phyloP scores from a whole-genome alignment of 2,113 vertebrate genomes.

The Mustela lutreola region DNA sequence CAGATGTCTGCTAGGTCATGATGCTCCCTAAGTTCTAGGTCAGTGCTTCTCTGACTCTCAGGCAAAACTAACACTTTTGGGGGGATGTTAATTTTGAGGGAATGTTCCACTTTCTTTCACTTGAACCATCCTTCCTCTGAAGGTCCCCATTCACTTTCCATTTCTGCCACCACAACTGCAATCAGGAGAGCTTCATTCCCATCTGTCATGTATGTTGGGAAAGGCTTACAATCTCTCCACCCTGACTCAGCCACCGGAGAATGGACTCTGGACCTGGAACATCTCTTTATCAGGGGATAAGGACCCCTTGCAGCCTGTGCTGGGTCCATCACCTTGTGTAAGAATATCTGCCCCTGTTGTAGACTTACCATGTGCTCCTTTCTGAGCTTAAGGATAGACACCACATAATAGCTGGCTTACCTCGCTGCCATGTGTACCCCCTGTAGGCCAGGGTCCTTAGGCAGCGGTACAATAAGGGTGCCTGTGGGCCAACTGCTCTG shows the following conservation, averaged over 20 bases:
- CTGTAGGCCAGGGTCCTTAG: background rate
- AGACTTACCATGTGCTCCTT: background rate
- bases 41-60: background rate
- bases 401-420: background rate
- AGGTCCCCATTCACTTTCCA: background rate
- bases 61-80: background rate
- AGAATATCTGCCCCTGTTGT: background rate
- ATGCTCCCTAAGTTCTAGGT: too few species aligned
- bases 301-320: background rate
- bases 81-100: background rate
- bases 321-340: background rate
- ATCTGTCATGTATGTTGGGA: background rate
- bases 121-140: background rate
- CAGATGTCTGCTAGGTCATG: rapidly evolving
- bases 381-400: background rate
- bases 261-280: background rate
- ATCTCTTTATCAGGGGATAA: background rate
- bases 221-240: background rate
- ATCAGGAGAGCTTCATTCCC: background rate
- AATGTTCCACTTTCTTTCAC: background rate
- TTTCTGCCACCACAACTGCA: background rate
- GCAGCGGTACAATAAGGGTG: background rate
- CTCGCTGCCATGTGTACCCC: background rate
- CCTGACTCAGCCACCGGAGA: rapidly evolving
- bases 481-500: background rate